Percentiles rank a stretch among this genome's conserved stretches.
These are phyloP conservation scores for Collichthys lucidus DNA, from an alignment of 2,113 vertebrate species.

Conservation along the genomic window DNA sequence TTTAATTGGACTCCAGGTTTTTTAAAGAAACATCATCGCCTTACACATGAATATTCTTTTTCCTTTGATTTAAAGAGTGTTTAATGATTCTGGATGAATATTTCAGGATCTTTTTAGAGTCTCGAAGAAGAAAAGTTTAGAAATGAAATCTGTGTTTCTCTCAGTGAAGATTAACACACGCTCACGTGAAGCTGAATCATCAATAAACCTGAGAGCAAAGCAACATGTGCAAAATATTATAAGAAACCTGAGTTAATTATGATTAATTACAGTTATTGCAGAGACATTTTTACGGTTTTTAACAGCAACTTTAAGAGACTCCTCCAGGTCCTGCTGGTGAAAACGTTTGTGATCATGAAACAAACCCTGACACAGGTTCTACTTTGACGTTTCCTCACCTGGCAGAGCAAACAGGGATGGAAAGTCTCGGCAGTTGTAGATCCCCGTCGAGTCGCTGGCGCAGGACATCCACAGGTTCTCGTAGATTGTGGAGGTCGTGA, in stretches of 20 bases:
- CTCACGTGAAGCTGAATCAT: constrained; percentile 47
- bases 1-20: constrained; percentile 3
- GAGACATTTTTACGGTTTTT: neutral
- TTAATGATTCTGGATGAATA: neutral
- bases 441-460: constrained; percentile 89
- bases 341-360: neutral
- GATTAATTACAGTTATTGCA: neutral
- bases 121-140: neutral
- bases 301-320: neutral
- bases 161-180: constrained; percentile 14
- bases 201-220: neutral
- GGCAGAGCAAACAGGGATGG: constrained; percentile 90
- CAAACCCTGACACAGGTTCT: neutral
- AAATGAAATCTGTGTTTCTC: neutral
- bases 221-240: neutral
- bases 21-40: neutral
- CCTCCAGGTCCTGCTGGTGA: neutral
- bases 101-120: neutral
- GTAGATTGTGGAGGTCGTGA: constrained; percentile 88
- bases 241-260: neutral
- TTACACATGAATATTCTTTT: neutral
- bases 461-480: constrained; percentile 94
- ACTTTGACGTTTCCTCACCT: constrained; percentile 76
- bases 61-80: neutral
- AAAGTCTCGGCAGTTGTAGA: constrained; percentile 89